phyloP scores from a whole-genome alignment of 2,888 invertebrate genomes.

The Monochamus alternatus region DNA sequence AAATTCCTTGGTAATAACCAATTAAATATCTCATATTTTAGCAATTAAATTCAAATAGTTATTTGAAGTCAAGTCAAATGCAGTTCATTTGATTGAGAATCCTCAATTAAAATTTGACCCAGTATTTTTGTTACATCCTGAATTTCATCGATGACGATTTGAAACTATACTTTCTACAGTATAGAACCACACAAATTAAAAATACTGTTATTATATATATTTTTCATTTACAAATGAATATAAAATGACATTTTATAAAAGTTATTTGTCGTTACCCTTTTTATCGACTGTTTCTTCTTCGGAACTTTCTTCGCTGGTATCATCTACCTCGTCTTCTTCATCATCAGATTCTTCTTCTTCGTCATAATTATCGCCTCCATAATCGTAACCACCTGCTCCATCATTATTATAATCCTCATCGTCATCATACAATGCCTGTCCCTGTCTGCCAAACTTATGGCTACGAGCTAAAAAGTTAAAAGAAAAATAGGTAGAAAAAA shows the following conservation, averaged over 20 bases:
- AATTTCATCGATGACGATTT: too few species aligned
- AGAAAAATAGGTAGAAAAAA: background rate
- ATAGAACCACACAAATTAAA: background rate
- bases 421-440: constrained; percentile 73
- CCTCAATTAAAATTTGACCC: too few species aligned
- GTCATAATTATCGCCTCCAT: constrained; percentile 72
- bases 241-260: constrained; percentile 15
- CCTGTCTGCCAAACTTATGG: constrained; percentile 92
- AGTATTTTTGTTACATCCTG: too few species aligned
- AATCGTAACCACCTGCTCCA: constrained; percentile 66
- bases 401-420: constrained; percentile 74
- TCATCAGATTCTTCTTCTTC: constrained; percentile 63
- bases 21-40: too few species aligned
- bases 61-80: too few species aligned
- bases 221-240: constrained; percentile 16
- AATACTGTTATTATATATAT: constrained; percentile 1
- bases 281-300: constrained; percentile 59
- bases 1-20: too few species aligned
- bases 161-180: background rate
- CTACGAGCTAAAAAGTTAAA: constrained; percentile 77
- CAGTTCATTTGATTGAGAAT: too few species aligned
- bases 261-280: constrained; percentile 37
- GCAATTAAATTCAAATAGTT: too few species aligned
- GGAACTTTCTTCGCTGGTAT: constrained; percentile 66
- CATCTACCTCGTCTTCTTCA: constrained; percentile 64